These are phyloP conservation scores for Alosa sapidissima DNA, from an alignment of 2,797 vertebrate genomes.

Conservation along the genomic window DNA sequence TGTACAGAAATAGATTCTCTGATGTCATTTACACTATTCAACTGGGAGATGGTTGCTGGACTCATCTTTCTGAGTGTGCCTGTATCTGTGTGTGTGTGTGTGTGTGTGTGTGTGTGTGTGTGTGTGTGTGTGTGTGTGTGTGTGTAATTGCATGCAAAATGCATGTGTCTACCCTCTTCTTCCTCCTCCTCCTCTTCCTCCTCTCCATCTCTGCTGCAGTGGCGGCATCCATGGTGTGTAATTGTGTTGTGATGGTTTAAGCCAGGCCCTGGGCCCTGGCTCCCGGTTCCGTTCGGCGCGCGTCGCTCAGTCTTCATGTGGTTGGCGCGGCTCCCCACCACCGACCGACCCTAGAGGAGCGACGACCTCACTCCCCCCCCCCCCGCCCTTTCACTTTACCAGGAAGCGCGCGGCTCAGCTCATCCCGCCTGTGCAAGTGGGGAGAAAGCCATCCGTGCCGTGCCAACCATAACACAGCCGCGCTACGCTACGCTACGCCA, in stretches of 20 bases:
- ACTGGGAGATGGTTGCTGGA: constrained; percentile 23
- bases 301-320: background rate
- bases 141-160: too few species aligned
- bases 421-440: background rate
- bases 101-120: background rate
- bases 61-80: background rate
- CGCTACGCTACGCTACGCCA: background rate
- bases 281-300: background rate
- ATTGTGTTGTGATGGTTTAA: background rate
- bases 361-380: background rate
- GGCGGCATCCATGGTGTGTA: background rate
- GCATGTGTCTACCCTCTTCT: background rate
- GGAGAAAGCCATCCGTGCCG: background rate
- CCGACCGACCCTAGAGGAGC: background rate
- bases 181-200: background rate
- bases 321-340: background rate
- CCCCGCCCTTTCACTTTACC: background rate
- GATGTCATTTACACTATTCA: constrained; percentile 11
- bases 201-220: background rate
- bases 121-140: constrained; percentile 3
- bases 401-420: background rate
- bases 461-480: background rate
- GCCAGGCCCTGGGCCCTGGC: too few species aligned
- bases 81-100: background rate
- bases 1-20: constrained; percentile 14